Evolutionary conservation across 1,140 invertebrate genomes (phyloP), one percentile per base, ranked within the genome.

Genomic region (Copidosoma floridanum): DNA sequence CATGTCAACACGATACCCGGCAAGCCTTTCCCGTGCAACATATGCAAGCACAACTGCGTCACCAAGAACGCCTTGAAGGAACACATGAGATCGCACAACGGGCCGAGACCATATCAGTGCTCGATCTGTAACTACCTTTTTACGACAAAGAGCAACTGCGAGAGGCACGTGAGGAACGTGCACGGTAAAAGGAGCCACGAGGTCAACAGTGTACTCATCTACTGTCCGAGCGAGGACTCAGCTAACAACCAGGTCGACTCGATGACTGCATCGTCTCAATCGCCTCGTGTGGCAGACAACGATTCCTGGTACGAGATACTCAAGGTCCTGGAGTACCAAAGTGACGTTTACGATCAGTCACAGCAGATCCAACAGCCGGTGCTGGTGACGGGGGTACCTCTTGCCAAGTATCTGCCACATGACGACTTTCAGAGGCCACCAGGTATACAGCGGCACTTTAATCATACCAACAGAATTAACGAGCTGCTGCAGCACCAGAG

Each of bases 41-140:
- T 97, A 85, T 98, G 95, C 67, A 86, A 91, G 1, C 94, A 93
- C 75, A 87, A 87, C 1, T 93, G 92, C 61, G 85, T 89, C 29
- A 95, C 97, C 67, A 96, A 97, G 73, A 90, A 91, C 10, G 93
- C 93, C 1, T 74, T 98, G 2, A 86, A 93, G 2, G 87, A 93
- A 24, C 91, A 98, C 74, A 89, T 98, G 85, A 83, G 94, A 64
- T 91, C 90, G 3, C 95, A 98, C 78, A 97, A 96, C 71, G 95
- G 95, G 0, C 94, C 97, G 68, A 83, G 94, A 4, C 95, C 95
- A 0, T 98, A 94, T 71, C 92, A 97, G 71, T 98, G 96, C 71
- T 86, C 88, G 1, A 84, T 97, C 2, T 98, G 96, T 76, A 93
- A 94, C 67, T 97, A 93, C 68, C 93, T 94, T 1, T 98, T 98